Percentiles rank a stretch among this genome's conserved stretches.
phyloP scores from a whole-genome alignment of 2,888 invertebrate species.

The Rhagophthalmus giganteus region DNA sequence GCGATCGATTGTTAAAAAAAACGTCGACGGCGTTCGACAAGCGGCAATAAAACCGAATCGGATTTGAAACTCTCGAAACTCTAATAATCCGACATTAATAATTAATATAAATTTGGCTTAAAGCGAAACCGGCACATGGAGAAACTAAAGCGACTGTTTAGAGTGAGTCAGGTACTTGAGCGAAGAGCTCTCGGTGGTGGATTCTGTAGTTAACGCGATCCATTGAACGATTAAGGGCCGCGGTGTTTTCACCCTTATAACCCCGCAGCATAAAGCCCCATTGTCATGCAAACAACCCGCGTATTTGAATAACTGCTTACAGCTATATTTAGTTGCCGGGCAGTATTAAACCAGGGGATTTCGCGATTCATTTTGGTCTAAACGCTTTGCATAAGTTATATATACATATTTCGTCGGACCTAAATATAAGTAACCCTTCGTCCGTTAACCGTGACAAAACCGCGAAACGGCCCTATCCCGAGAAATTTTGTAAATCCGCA shows the following conservation, averaged over 20 bases:
- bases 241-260: constrained; percentile 37
- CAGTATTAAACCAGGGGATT: constrained; percentile 38
- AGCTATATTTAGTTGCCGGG: constrained; percentile 41
- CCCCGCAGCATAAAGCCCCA: constrained; percentile 34
- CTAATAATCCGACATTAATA: no score
- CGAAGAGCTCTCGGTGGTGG: constrained; percentile 37
- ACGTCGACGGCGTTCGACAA: no score
- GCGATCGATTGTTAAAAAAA: no score
- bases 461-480: no score
- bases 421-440: no score
- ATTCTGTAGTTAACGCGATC: constrained; percentile 42
- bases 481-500: constrained; percentile 1
- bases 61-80: no score
- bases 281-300: constrained; percentile 39
- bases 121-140: neutral
- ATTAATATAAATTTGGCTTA: neutral
- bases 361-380: no score
- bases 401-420: no score
- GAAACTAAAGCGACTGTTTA: constrained; percentile 14
- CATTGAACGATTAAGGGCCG: constrained; percentile 40
- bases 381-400: no score
- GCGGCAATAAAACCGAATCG: no score
- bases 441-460: no score
- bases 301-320: constrained; percentile 43
- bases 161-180: constrained; percentile 38